A percentile compares a stretch with the other conserved stretches of the same genome.
Conservation (phyloP, 2,113 vertebrate genomes). For the Anhinga anhinga region DNA sequence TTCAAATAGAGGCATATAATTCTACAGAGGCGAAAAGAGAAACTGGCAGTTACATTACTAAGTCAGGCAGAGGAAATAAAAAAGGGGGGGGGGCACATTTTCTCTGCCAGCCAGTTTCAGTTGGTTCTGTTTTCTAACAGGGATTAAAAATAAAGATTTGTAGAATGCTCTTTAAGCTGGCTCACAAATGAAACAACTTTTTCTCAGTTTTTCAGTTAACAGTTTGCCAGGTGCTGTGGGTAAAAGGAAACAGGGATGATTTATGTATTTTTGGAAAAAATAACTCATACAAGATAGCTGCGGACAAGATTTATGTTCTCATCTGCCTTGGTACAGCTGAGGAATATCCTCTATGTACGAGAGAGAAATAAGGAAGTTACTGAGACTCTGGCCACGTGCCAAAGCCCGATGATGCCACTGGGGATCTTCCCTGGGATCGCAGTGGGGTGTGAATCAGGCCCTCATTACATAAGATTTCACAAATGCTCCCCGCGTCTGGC, state of each 20-base stretch:
- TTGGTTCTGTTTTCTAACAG: constrained; percentile 18
- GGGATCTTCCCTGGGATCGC: neutral
- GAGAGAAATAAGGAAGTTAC: neutral
- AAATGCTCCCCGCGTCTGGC: fast-evolving
- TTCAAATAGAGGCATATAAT: constrained; percentile 56
- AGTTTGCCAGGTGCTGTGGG: neutral
- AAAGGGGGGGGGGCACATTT: neutral
- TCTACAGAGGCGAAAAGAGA: constrained; percentile 43
- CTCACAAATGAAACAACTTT: neutral
- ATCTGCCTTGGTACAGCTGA: neutral
- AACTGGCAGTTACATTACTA: constrained; percentile 36
- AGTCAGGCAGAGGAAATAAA: neutral
- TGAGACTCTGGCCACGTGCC: neutral
- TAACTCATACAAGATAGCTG: neutral
- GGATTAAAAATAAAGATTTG: neutral
- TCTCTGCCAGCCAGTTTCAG: neutral
- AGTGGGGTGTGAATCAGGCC: neutral
- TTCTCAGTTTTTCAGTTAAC: neutral
- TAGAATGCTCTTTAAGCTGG: neutral
- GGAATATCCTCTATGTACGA: neutral
- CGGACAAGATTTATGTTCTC: neutral
- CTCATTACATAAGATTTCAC: neutral
- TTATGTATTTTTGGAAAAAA: constrained; percentile 11
- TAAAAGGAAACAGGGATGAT: neutral
- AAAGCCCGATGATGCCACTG: neutral